Conservation (phyloP, 2,888 invertebrate species). For the Eustalomyia histrio region DNA sequence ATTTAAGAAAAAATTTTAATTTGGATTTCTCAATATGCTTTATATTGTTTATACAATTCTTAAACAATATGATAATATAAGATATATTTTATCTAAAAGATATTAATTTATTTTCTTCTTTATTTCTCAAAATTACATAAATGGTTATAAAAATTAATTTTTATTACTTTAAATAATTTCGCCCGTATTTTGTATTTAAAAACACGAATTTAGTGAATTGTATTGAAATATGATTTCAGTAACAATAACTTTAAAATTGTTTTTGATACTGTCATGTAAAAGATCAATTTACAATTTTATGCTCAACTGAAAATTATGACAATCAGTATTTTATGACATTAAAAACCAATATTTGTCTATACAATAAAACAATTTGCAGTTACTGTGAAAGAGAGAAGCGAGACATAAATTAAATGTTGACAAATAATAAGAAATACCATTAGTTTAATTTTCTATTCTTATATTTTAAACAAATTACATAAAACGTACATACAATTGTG, state of each 20-base stretch:
- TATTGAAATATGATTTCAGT: background rate
- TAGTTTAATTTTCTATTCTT: background rate
- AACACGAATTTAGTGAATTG: background rate
- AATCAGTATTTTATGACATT: background rate
- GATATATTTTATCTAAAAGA: too few species aligned
- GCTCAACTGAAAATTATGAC: background rate
- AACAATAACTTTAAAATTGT: background rate
- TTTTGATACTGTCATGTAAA: background rate
- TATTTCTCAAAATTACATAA: background rate
- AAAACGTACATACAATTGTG: background rate
- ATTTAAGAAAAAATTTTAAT: too few species aligned
- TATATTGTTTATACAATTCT: too few species aligned
- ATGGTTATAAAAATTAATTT: conserved; percentile 8
- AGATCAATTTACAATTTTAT: background rate
- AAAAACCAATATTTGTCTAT: background rate
- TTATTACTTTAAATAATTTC: background rate
- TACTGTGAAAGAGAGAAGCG: background rate
- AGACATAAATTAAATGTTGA: background rate
- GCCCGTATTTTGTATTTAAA: background rate
- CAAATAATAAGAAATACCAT: background rate
- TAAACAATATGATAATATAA: too few species aligned
- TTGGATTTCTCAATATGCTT: too few species aligned
- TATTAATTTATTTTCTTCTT: background rate
- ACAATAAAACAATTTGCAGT: background rate
- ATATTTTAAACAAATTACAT: background rate